Evolutionary conservation across 92 coral and sea anemone genomes (phyloP).

Genomic region (Bergia sp.): DNA sequence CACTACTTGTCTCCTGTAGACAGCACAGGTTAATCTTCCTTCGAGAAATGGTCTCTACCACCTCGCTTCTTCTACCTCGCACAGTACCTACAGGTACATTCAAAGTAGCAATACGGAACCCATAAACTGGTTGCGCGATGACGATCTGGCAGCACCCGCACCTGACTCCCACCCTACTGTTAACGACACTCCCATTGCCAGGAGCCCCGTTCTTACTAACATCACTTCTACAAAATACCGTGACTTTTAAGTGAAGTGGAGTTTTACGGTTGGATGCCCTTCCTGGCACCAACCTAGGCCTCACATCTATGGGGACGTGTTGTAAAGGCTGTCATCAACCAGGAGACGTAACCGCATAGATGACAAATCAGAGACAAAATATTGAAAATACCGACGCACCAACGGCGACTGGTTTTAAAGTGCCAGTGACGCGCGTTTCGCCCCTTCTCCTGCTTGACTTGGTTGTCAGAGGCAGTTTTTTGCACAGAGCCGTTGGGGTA

Average conservation of each 20-base stretch:
- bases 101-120: background rate
- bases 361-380: background rate
- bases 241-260: background rate
- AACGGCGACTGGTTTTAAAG: slow-evolving; percentile 18
- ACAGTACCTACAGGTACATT: slow-evolving; percentile 41
- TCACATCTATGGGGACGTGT: background rate
- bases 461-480: slow-evolving; percentile 27
- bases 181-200: slow-evolving; percentile 30
- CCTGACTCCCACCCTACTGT: slow-evolving; percentile 36
- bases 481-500: slow-evolving; percentile 29
- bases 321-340: background rate
- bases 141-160: too few species aligned
- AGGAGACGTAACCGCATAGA: background rate
- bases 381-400: slow-evolving; percentile 2
- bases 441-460: slow-evolving; percentile 22
- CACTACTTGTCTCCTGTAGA: slow-evolving; percentile 39
- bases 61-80: slow-evolving; percentile 39
- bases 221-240: too few species aligned
- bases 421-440: slow-evolving; percentile 35
- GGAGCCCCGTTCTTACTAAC: too few species aligned
- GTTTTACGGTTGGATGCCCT: slow-evolving; percentile 4
- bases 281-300: background rate
- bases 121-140: too few species aligned
- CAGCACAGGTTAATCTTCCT: slow-evolving; percentile 38
- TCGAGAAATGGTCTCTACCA: slow-evolving; percentile 40